These are phyloP conservation scores for Andrena bicolor DNA, from an alignment of 2,888 invertebrate species.

Conservation along the genomic window DNA sequence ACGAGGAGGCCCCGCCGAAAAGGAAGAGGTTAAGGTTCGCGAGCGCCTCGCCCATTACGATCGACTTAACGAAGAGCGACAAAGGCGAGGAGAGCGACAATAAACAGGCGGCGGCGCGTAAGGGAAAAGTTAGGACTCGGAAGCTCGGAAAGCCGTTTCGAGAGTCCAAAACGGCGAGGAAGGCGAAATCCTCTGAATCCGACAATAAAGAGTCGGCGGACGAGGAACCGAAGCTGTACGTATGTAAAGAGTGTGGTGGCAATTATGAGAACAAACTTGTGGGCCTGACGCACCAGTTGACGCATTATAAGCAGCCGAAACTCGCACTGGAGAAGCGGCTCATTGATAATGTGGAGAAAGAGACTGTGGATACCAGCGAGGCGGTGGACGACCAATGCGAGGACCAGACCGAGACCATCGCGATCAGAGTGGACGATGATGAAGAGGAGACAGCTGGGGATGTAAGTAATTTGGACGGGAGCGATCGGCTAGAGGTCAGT, in stretches of 20 bases:
- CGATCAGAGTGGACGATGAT: conserved; percentile 46
- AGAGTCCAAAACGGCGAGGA: no score
- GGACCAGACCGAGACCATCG: conserved; percentile 32
- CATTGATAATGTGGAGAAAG: conserved; percentile 6
- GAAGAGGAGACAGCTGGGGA: conserved; percentile 49
- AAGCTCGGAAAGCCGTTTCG: rapidly evolving
- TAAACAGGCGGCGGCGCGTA: neutral
- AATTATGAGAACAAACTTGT: conserved; percentile 74
- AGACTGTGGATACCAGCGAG: neutral
- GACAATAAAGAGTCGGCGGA: neutral
- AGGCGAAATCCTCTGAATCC: neutral
- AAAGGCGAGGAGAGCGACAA: neutral
- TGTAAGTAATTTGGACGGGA: neutral
- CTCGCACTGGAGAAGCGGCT: conserved; percentile 74
- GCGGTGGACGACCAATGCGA: conserved; percentile 16
- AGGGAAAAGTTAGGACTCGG: no score
- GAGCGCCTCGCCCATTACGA: neutral
- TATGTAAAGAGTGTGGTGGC: conserved; percentile 70
- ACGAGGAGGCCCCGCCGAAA: neutral
- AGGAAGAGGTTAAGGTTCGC: conserved; percentile 4
- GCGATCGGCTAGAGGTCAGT: neutral
- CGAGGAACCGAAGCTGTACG: conserved; percentile 9
- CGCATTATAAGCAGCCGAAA: conserved; percentile 77
- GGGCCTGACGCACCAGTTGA: conserved; percentile 76
- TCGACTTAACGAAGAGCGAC: neutral